These are phyloP conservation scores for Brachionus rotundiformis DNA, from an alignment of 1,140 invertebrate species.

Conservation along the genomic window DNA sequence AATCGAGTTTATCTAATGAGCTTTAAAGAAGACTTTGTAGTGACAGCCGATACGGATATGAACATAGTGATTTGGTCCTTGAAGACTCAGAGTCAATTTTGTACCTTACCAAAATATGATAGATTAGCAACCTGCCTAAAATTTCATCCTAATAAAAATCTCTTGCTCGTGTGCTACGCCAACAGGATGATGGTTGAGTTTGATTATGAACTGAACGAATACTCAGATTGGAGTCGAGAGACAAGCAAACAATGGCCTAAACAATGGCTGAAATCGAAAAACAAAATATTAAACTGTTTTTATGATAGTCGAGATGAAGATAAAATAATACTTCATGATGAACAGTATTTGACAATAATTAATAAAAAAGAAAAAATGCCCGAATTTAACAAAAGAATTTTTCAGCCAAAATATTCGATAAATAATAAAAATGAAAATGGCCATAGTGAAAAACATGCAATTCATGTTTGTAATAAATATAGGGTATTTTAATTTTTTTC, in stretches of 20 bases:
- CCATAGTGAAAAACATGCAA: background rate
- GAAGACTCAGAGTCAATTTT: background rate
- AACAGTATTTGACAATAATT: constrained; percentile 46
- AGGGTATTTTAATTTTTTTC: background rate
- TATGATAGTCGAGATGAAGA: background rate
- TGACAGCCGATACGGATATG: constrained; percentile 30
- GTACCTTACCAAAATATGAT: constrained; percentile 13
- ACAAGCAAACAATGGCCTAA: background rate
- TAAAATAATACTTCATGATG: constrained; percentile 29
- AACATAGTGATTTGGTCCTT: constrained; percentile 39
- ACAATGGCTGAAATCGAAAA: constrained; percentile 29
- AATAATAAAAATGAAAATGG: constrained; percentile 5
- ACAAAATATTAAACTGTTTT: constrained; percentile 11
- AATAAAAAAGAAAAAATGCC: constrained; percentile 45
- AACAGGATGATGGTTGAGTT: constrained; percentile 42
- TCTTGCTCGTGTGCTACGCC: background rate
- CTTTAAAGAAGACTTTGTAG: constrained; percentile 40
- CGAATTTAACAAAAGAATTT: constrained; percentile 48
- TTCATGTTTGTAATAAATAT: constrained; percentile 45
- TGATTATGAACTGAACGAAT: constrained; percentile 36
- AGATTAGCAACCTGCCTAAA: background rate
- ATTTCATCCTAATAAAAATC: constrained; percentile 42
- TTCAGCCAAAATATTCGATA: constrained; percentile 4
- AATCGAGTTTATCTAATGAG: constrained; percentile 33
- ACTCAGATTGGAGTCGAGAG: background rate